These are phyloP conservation scores for Aphidoletes aphidimyza DNA, from an alignment of 2,888 invertebrate genomes.

Conservation along the genomic window DNA sequence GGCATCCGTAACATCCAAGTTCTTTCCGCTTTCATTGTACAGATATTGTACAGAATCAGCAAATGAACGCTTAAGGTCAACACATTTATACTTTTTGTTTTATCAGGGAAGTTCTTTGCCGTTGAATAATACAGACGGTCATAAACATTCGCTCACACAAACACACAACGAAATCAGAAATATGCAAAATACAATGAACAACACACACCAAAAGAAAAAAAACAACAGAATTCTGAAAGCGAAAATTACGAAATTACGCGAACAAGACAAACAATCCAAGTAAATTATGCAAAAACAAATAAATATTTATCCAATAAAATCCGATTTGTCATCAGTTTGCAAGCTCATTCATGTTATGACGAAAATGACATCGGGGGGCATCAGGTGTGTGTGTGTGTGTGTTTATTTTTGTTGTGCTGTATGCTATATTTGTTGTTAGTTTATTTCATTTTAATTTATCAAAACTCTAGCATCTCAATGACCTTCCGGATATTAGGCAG, in stretches of 20 bases:
- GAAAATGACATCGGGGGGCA: no score
- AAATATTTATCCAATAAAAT: constrained; percentile 32
- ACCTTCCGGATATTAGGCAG: constrained; percentile 36
- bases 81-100: background rate
- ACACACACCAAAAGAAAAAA: background rate
- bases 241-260: background rate
- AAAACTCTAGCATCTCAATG: background rate
- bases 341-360: background rate
- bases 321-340: background rate
- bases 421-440: background rate
- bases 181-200: background rate
- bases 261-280: constrained; percentile 20
- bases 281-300: constrained; percentile 41
- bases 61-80: constrained; percentile 21
- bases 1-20: background rate
- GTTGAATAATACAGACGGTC: background rate
- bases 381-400: no score
- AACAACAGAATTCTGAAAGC: background rate
- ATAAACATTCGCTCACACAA: background rate
- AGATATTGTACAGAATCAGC: constrained; percentile 35
- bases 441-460: constrained; percentile 8
- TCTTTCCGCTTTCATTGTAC: constrained; percentile 26
- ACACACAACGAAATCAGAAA: background rate
- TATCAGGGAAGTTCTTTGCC: background rate
- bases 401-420: background rate